Evolutionary conservation across 2,888 invertebrate genomes (phyloP).

Genomic region (Leptinotarsa tumamoca): DNA sequence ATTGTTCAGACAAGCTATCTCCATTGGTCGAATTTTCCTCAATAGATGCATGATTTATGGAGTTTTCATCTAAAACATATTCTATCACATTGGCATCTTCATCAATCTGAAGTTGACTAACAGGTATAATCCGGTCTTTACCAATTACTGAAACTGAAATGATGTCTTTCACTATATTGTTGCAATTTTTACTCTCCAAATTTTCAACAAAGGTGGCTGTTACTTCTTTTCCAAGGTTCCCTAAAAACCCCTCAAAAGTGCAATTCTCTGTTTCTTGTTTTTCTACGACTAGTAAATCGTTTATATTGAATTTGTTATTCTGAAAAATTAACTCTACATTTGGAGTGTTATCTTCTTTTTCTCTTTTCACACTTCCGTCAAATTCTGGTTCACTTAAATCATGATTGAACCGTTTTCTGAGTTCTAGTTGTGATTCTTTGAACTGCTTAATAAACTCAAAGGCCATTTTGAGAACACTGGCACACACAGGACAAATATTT

Average conservation of each 20-base stretch:
- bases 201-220: slow-evolving; percentile 49
- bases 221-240: slow-evolving; percentile 55
- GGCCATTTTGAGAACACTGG: slow-evolving; percentile 42
- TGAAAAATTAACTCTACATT: slow-evolving; percentile 54
- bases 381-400: slow-evolving; percentile 5
- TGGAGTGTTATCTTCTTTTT: slow-evolving; percentile 11
- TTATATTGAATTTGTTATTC: slow-evolving; percentile 50
- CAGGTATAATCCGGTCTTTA: slow-evolving; percentile 29
- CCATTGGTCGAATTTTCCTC: not conserved
- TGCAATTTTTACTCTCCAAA: not conserved
- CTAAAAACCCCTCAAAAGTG: slow-evolving; percentile 52
- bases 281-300: slow-evolving; percentile 54
- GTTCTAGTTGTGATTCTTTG: slow-evolving; percentile 33
- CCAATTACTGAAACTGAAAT: slow-evolving; percentile 21
- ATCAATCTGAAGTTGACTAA: slow-evolving; percentile 34
- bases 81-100: slow-evolving; percentile 35
- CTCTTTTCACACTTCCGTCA: slow-evolving; percentile 6
- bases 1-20: not conserved
- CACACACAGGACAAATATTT: slow-evolving; percentile 43
- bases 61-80: slow-evolving; percentile 29
- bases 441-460: slow-evolving; percentile 38
- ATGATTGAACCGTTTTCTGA: slow-evolving; percentile 30
- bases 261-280: slow-evolving; percentile 37
- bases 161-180: not conserved
- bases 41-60: not conserved